Evolutionary conservation across 2,113 vertebrate species (phyloP), one percentile per base, ranked within the genome.

Genomic region (Nycticryphes semicollaris): DNA sequence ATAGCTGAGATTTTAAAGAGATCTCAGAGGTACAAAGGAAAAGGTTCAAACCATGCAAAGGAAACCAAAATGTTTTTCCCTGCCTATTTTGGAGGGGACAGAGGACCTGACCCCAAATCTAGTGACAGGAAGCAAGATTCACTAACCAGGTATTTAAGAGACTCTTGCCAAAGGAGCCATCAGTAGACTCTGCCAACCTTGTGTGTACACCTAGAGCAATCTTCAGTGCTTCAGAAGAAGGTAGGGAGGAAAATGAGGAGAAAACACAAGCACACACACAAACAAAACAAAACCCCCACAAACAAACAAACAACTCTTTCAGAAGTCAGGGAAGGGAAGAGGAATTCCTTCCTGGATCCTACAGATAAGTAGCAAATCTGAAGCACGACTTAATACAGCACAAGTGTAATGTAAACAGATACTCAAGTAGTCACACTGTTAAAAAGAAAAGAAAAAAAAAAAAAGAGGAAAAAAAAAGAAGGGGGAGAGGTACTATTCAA

Each of bases 381-480:
- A 82, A 74, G 68, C 72, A 77, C 3, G 5, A 41, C 73, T 37
- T 84, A 89, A 85, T 43, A 84, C 14, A 82, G 74, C 54, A 77
- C 21, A 90, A 96, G 41, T 77, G 59, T 83, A 87, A 62, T 74
- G 75, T 94, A 92, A 95, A 94, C 64, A 92, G 91, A 92, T 67
- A 90, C 64, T 92, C 80, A 66, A 97, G 67, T n/a, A 89, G 77
- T 64, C 60, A 45, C 48, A 30, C 39, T 87, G 45, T 7, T 88
- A 31, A 3, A 17, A 30, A 48, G 31, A 39, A 39, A 27, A 39
- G 3, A 51, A 73, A 54, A 47, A 47, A 28, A 37, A 7, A 8
- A 9, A 6, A 21, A 4, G 7, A 3, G 18, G 8, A 3, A 28
- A 50, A 17, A 35, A 18, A 37, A 6, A 48, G 19, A 41, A 37